Evolutionary conservation across 2,888 invertebrate genomes (phyloP), one percentile per base, ranked within the genome.

Genomic region (Oscheius sp.): DNA sequence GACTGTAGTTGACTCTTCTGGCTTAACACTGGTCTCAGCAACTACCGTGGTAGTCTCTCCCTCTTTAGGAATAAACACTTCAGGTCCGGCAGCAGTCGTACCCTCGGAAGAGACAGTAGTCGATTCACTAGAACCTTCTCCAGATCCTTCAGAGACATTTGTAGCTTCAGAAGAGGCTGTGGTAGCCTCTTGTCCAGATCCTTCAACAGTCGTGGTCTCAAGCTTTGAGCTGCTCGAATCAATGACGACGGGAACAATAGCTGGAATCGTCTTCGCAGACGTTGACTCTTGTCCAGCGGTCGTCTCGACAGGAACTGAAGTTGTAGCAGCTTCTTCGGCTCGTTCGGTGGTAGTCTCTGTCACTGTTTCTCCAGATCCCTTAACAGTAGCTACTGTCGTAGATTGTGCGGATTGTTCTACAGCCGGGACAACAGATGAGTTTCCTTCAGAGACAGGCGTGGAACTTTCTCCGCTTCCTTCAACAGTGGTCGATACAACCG

Each of bases 1-100:
- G 68, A 62, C 66, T 72, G 35, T 68, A 71, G 1, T 74, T 70
- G 29, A 48, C 65, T 58, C 72, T 68, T 50, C 73, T 70, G 21
- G 59, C 58, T n/a, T 58, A 48, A 11, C 50, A 50, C 13, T 50
- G 50, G 9, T 50, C 13, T 11, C 50, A 50, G 13, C 9, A 50
- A 50, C 50, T 3, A 53, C 53, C 0, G 53, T 53, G 4, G 53
- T 53, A 53, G 53, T 53, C 53, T 53, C 58, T 50, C 37, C 62
- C 35, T 33, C 9, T n/a, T 42, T 72, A 10, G 60, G 47, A 9
- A 51, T 35, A 1, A 47, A 53, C n/a, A 32, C 53, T 1, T 13
- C 33, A 21, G 32, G 9, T 13, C 10, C 37, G 13, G 21, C 53
- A 4, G 55, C n/a, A 35, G 37, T 33, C 7, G 70, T 65, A 21